A percentile compares a stretch with the other conserved stretches of the same genome.
Conservation (phyloP, 2,888 invertebrate species). For the Scaptomyza flava region DNA sequence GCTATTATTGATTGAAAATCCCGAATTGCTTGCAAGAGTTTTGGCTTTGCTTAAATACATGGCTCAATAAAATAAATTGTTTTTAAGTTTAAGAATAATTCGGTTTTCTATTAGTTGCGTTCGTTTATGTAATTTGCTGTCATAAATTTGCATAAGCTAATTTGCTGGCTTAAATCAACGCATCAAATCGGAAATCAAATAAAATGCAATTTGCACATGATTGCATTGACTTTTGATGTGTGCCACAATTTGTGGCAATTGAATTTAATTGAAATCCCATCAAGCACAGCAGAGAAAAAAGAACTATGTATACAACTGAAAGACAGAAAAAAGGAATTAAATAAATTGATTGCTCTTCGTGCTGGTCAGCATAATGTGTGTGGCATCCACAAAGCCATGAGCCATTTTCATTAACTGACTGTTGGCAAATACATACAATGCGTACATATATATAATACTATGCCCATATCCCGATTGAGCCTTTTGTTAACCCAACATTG, state of each 20-base stretch:
- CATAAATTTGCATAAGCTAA: constrained; percentile 60
- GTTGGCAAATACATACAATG: background rate
- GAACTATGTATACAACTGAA: background rate
- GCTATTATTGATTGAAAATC: constrained; percentile 43
- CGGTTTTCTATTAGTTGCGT: constrained; percentile 41
- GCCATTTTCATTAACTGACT: constrained; percentile 41
- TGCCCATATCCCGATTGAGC: constrained; percentile 10
- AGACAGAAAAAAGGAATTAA: constrained; percentile 5
- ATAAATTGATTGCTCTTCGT: constrained; percentile 34
- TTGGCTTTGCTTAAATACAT: background rate
- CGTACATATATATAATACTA: constrained; percentile 33
- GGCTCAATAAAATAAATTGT: background rate
- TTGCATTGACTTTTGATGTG: constrained; percentile 55
- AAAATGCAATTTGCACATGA: constrained; percentile 71
- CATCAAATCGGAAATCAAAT: constrained; percentile 53
- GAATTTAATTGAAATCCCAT: constrained; percentile 53
- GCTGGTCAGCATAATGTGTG: constrained; percentile 5
- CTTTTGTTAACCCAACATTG: constrained; percentile 20
- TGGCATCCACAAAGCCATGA: constrained; percentile 24
- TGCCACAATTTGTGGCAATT: constrained; percentile 66
- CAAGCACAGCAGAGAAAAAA: constrained; percentile 4
- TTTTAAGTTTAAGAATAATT: background rate
- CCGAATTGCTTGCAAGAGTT: constrained; percentile 18
- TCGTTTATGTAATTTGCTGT: constrained; percentile 29
- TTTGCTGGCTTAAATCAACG: constrained; percentile 33